Evolutionary conservation across 2,113 vertebrate species (phyloP).

Genomic region (Callaeas wilsoni): DNA sequence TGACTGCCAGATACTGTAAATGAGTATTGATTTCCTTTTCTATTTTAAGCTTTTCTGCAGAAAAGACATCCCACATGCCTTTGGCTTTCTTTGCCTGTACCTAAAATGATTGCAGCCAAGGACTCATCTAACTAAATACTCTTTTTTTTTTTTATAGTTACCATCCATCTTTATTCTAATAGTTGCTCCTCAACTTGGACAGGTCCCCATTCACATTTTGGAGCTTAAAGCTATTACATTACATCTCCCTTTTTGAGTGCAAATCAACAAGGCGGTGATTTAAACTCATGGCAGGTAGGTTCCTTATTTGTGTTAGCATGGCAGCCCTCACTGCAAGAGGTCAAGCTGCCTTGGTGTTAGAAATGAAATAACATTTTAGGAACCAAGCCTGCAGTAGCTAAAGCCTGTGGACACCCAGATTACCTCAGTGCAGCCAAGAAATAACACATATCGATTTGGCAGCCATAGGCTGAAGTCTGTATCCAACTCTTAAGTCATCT

Average conservation of each 20-base stretch:
- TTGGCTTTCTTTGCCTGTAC: not conserved
- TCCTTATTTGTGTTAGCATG: not conserved
- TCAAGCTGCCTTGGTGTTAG: not conserved
- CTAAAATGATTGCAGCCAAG: not conserved
- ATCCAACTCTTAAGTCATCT: not conserved
- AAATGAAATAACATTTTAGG: not conserved
- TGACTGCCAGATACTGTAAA: conserved; percentile 44
- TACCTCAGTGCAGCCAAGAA: not conserved
- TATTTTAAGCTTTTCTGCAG: conserved; percentile 1
- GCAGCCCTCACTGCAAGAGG: not conserved
- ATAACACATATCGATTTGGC: not conserved
- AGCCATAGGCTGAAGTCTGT: not conserved
- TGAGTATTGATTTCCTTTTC: conserved; percentile 52
- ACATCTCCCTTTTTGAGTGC: not conserved
- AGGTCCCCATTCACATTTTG: not conserved
- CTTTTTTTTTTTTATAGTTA: not conserved
- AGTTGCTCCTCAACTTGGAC: not conserved
- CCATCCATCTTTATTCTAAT: not conserved
- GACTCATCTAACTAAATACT: not conserved
- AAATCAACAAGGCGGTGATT: not conserved
- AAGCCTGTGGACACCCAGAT: not conserved
- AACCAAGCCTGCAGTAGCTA: not conserved
- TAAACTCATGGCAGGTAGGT: not conserved
- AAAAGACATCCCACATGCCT: conserved; percentile 17
- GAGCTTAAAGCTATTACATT: not conserved